These are phyloP conservation scores for Strigamia crassipes DNA, from an alignment of 2,888 invertebrate species.

Conservation along the genomic window DNA sequence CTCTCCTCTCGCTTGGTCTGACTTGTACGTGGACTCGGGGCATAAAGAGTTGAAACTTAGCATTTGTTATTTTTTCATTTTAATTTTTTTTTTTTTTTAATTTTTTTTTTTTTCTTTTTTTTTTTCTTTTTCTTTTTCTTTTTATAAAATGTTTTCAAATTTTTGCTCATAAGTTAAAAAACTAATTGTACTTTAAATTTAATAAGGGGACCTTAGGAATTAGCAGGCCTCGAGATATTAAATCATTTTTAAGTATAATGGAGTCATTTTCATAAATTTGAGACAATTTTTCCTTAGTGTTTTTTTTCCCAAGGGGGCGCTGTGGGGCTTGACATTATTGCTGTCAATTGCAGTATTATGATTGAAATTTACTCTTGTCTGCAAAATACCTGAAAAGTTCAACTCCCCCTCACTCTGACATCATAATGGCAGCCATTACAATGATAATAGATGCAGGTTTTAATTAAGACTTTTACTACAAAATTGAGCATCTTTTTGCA, in stretches of 20 bases:
- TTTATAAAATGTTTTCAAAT: neutral
- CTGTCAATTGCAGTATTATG: conserved; percentile 43
- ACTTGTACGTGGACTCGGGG: conserved; percentile 12
- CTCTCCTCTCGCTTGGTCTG: conserved; percentile 26
- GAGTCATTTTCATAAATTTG: conserved; percentile 48
- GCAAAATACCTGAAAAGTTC: conserved; percentile 46
- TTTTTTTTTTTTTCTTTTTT: no score
- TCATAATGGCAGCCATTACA: conserved; percentile 27
- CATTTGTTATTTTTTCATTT: neutral
- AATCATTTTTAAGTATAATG: conserved; percentile 48
- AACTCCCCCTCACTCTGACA: conserved; percentile 6
- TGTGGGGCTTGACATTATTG: conserved; percentile 43
- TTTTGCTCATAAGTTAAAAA: neutral
- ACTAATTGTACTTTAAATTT: conserved; percentile 43
- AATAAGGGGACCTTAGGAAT: conserved; percentile 26
- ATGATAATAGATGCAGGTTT: conserved; percentile 47
- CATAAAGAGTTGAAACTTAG: conserved; percentile 25
- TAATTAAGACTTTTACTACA: conserved; percentile 47
- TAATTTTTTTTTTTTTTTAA: neutral
- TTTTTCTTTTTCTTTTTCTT: no score
- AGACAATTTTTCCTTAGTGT: conserved; percentile 15
- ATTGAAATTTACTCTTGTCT: conserved; percentile 48
- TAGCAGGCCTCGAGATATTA: conserved; percentile 33
- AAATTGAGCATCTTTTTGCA: conserved; percentile 43
- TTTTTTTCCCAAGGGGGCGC: conserved; percentile 11